A percentile compares a stretch with the other conserved stretches of the same genome.
Evolutionary conservation across 2,797 vertebrate genomes (phyloP).

Genomic region (Neopelma chrysocephalum): DNA sequence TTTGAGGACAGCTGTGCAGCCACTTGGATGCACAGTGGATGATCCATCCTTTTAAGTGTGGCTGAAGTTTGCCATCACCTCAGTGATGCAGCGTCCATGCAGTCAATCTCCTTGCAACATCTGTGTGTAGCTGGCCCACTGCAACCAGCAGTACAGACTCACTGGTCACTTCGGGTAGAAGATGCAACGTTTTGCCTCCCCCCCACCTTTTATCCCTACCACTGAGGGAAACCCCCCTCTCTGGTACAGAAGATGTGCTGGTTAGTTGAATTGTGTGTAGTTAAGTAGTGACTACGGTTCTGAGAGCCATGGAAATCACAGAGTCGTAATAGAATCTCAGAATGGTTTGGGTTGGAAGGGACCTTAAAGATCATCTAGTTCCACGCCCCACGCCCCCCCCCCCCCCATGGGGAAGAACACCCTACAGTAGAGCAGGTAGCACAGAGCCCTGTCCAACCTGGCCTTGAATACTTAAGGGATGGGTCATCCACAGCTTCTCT

Average conservation of each 20-base stretch:
- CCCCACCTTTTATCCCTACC: too few species aligned
- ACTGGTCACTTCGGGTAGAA: neutral
- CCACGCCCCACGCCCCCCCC: neutral
- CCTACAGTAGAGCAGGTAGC: neutral
- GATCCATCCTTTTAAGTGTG: neutral
- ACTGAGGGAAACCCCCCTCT: too few species aligned
- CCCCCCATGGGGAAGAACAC: neutral
- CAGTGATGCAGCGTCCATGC: neutral
- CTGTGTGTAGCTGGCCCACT: neutral
- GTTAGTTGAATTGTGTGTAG: neutral
- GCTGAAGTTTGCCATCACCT: neutral
- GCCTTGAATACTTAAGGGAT: neutral
- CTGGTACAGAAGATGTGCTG: neutral
- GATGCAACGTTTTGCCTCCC: neutral
- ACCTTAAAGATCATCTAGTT: neutral
- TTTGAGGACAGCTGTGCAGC: neutral
- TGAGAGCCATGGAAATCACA: neutral
- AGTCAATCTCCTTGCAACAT: fast-evolving
- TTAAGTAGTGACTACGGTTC: neutral
- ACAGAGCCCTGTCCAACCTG: neutral
- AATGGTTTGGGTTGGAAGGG: neutral
- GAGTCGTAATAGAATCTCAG: neutral
- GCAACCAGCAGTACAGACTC: neutral
- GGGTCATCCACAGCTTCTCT: neutral
- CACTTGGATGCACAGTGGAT: neutral